A percentile compares a stretch with the other conserved stretches of the same genome.
Evolutionary conservation across 2,113 vertebrate genomes (phyloP).

Genomic region (Ptyas mucosa): DNA sequence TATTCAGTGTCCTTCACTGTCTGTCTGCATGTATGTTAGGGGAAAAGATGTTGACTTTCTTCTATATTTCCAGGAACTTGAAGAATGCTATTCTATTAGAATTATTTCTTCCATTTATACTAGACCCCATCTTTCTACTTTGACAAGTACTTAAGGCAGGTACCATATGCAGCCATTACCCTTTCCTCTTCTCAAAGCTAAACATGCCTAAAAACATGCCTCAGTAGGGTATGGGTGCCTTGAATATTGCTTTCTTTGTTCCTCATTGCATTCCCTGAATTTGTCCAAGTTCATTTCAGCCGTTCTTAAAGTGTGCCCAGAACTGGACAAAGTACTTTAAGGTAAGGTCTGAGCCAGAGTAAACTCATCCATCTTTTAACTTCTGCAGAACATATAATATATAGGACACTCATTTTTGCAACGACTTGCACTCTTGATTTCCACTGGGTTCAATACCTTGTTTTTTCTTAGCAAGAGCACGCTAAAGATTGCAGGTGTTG

Average conservation of each 20-base stretch:
- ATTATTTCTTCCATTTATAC: neutral
- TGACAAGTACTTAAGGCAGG: neutral
- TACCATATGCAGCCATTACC: neutral
- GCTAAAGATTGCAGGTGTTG: neutral
- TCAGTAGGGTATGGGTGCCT: neutral
- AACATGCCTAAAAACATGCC: too few species aligned
- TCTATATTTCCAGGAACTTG: neutral
- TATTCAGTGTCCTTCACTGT: neutral
- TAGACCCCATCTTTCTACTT: neutral
- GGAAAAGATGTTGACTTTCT: neutral
- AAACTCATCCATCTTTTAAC: neutral
- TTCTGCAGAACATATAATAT: neutral
- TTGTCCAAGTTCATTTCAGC: neutral
- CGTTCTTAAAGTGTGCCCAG: neutral
- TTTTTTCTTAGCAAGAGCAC: neutral
- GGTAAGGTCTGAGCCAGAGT: neutral
- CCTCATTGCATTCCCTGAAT: neutral
- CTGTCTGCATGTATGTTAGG: neutral
- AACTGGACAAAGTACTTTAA: neutral
- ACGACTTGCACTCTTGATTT: neutral
- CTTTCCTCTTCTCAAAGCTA: neutral
- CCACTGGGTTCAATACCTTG: neutral
- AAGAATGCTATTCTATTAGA: neutral
- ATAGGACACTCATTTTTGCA: neutral
- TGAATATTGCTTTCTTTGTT: neutral